Evolutionary conservation across 2,888 invertebrate genomes (phyloP), one percentile per base, ranked within the genome.

Genomic region (Philonicus albiceps): DNA sequence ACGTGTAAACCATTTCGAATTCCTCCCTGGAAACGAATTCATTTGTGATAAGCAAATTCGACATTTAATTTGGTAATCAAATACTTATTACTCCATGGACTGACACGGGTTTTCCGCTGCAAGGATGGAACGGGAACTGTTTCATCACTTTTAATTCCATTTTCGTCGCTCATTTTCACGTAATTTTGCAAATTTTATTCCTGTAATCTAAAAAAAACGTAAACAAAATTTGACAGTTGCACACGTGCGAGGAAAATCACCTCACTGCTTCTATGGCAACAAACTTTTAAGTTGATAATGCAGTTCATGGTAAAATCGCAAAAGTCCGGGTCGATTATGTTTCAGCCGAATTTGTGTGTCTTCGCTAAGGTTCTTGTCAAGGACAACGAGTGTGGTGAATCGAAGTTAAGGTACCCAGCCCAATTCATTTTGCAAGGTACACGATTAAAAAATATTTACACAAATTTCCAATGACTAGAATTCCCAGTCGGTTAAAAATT

Each of bases 31-130:
- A 76, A 76, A 30, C 11, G 19, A 22, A 19, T 7, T 16, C 6
- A n/a, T 64, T 6, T 0, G 64, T 64, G 7, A 27, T 1, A 64
- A 19, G 2, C 13, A n/a, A 19, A 1, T 43, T 43, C 40, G 13
- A n/a, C 49, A 30, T 5, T 2, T 8, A 8, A 8, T 13, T 19
- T 5, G n/a, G n/a, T n/a, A 64, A n/a, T 72, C 16, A 13, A 91
- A 89, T 90, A 91, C 91, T 90, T 90, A 89, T 90, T 89, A 53
- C 90, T 90, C 91, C 91, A 91, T 13, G 91, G 91, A 1, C 91
- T 90, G 0, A 92, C 91, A 13, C 91, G 89, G 7, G 90, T 91
- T 55, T 90, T 89, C 1, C 91, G 89, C 86, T 91, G 91, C 2
- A 22, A 3, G 11, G 37, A n/a, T 0, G 2, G 0, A 1, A 22